phyloP scores from a whole-genome alignment of 92 coral and sea anemone genomes.

The Hydrozoanthus gracilis region DNA sequence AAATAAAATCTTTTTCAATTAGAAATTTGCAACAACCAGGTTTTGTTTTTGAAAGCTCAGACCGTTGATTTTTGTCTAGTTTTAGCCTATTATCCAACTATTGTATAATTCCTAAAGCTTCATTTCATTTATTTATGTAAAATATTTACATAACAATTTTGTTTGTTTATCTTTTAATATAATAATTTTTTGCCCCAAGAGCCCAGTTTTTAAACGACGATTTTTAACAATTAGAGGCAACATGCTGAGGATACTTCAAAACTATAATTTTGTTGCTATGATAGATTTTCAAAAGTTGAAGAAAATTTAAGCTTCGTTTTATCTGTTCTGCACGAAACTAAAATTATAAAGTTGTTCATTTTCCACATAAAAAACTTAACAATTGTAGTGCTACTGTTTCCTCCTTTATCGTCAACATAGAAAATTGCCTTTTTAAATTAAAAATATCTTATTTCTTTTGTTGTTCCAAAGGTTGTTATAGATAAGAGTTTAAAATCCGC shows the following conservation, averaged over 20 bases:
- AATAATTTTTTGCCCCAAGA: background rate
- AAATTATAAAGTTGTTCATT: too few species aligned
- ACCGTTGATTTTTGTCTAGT: background rate
- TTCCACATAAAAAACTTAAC: too few species aligned
- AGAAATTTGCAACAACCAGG: too few species aligned
- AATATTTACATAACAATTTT: background rate
- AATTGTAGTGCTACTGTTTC: too few species aligned
- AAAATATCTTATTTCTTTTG: too few species aligned
- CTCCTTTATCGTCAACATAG: too few species aligned
- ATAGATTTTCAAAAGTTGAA: background rate
- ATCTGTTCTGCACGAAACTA: too few species aligned
- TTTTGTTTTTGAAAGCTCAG: background rate
- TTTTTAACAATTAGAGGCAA: background rate
- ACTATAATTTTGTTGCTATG: background rate
- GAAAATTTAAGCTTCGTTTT: too few species aligned
- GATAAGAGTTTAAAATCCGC: too few species aligned
- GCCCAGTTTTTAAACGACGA: background rate
- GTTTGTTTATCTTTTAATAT: background rate
- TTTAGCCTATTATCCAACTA: background rate
- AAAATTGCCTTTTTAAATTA: too few species aligned
- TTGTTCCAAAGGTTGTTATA: too few species aligned
- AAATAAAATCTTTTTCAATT: background rate
- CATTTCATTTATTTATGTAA: too few species aligned
- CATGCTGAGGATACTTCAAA: background rate
- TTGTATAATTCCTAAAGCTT: background rate